These are phyloP conservation scores for Adoxophyes honmai DNA, from an alignment of 1,140 invertebrate genomes.

Conservation along the genomic window DNA sequence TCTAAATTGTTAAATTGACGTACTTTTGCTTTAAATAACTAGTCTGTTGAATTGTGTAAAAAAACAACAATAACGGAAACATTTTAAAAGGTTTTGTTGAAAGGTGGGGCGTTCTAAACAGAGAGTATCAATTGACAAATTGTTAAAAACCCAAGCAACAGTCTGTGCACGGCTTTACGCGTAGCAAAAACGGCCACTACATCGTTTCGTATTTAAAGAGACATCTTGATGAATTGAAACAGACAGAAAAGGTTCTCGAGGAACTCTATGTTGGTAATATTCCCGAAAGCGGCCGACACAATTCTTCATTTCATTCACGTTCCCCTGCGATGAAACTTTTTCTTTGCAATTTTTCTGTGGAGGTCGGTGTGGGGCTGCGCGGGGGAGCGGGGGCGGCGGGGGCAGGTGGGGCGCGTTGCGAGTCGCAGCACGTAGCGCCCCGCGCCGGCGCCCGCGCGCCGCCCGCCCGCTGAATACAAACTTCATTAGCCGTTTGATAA, in stretches of 20 bases:
- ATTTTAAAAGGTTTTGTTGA: too few relatives aligned
- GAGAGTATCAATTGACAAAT: too few relatives aligned
- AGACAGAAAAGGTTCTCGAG: slow-evolving; percentile 66
- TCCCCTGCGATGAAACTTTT: slow-evolving; percentile 76
- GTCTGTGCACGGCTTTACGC: slow-evolving; percentile 6
- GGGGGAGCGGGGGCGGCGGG: slow-evolving; percentile 48
- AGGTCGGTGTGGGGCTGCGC: slow-evolving; percentile 43
- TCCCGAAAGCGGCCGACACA: slow-evolving; percentile 73
- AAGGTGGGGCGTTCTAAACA: too few relatives aligned
- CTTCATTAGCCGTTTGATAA: slow-evolving; percentile 78
- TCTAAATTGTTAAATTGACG: too few relatives aligned
- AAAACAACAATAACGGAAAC: too few relatives aligned
- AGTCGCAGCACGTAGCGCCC: slow-evolving; percentile 69
- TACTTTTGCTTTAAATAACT: too few relatives aligned
- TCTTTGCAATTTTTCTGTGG: slow-evolving; percentile 76
- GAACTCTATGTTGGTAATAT: slow-evolving; percentile 70
- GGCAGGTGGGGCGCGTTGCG: slow-evolving; percentile 70
- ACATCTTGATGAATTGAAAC: slow-evolving; percentile 66
- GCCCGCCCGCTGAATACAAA: slow-evolving; percentile 73
- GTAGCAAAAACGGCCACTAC: slow-evolving; percentile 13
- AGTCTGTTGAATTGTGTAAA: too few relatives aligned
- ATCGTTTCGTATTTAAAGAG: slow-evolving; percentile 32
- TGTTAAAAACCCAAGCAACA: background rate
- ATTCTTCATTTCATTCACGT: slow-evolving; percentile 77
- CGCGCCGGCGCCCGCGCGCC: slow-evolving; percentile 46